Evolutionary conservation across 2,113 vertebrate species (phyloP), one percentile per base, ranked within the genome.

Genomic region (Equus quagga): DNA sequence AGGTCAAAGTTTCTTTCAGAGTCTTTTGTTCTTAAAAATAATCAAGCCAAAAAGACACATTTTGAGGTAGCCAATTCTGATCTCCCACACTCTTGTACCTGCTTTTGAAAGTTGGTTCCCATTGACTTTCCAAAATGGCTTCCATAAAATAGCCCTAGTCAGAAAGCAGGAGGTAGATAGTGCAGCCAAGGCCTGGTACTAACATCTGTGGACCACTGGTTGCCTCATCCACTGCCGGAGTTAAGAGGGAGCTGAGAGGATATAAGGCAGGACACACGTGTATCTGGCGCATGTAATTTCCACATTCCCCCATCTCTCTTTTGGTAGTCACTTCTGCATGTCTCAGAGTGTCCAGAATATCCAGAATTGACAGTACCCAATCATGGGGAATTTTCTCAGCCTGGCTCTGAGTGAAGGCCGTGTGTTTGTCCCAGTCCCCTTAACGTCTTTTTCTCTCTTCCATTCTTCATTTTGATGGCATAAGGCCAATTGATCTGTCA

Each of bases 391-490:
- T 36, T 75, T 64, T 89, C 58, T 75, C 41, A 36, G 8, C 65
- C 51, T 41, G 36, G 12, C 23, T 94, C 31, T 14, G 3, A 10
- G 46, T 28, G 58, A 18, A 85, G 87, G 41, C 26, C 36, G 10
- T 64, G 24, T 64, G 21, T 69, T 83, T 75, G 21, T 78, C 58
- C 41, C 36, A 18, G 44, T 54, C 4, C 18, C 10, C 41, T 83
- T 51, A 23, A 36, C 24, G 41, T 46, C 69, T 60, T 60, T 56
- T 33, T 24, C 33, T 31, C 31, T 69, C 26, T 19, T 36, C 72
- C 65, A 11, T 79, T 89, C 51, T n/a, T 70, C 21, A n/a, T 51
- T 82, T 84, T 56, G 75, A 62, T 89, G 94, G 65, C 65, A 82
- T 76, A 72, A 72, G 79, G 19, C 70, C 60, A 49, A 36, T 51